These are phyloP conservation scores for Mimachlamys varia DNA, from an alignment of 2,888 invertebrate species.

Conservation along the genomic window DNA sequence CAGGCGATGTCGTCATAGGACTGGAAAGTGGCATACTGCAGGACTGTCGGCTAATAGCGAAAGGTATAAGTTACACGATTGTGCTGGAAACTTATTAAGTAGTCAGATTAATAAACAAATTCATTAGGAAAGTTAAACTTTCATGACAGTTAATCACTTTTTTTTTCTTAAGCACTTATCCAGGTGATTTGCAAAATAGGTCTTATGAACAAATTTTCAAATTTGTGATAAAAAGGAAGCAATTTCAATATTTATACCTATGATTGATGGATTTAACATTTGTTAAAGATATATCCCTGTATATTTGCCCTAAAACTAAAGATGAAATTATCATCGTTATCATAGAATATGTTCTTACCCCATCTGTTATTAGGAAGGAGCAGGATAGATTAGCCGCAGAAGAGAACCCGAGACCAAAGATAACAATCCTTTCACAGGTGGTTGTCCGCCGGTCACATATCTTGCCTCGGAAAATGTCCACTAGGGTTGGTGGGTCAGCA, in stretches of 20 bases:
- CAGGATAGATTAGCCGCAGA: constrained; percentile 58
- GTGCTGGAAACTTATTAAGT: not conserved
- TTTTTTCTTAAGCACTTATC: no score
- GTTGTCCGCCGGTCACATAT: constrained; percentile 58
- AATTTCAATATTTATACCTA: no score
- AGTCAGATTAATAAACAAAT: no score
- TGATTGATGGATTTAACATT: not conserved
- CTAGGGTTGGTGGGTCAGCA: constrained; percentile 51
- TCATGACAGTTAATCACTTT: no score
- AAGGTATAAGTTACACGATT: not conserved
- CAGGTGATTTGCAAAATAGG: no score
- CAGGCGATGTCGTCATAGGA: constrained; percentile 59
- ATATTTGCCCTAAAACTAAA: not conserved
- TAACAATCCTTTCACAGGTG: constrained; percentile 55
- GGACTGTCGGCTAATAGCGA: constrained; percentile 36
- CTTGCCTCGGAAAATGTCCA: constrained; percentile 45
- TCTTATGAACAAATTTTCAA: no score
- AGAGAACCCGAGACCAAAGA: constrained; percentile 59
- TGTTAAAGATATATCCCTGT: not conserved
- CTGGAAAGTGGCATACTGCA: constrained; percentile 54
- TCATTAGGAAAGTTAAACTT: no score
- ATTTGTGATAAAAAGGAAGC: no score
- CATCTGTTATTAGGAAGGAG: constrained; percentile 48
- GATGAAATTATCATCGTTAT: not conserved
- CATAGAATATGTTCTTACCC: constrained; percentile 50